phyloP scores from a whole-genome alignment of 2,113 vertebrate genomes.

The Leptodactylus fuscus region DNA sequence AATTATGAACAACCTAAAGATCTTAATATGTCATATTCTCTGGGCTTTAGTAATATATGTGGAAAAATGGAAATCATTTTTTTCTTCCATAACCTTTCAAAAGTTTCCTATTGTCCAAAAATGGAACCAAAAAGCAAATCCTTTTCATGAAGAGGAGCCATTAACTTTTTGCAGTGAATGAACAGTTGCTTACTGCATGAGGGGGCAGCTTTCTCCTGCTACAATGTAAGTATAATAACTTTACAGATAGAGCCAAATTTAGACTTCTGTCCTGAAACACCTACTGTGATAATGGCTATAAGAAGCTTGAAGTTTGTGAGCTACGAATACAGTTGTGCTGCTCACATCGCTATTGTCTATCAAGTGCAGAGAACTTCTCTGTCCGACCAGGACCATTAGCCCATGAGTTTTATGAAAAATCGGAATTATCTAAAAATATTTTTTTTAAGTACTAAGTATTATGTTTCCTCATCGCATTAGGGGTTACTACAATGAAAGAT shows the following conservation, averaged over 20 bases:
- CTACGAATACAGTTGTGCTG: neutral
- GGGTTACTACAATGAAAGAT: too few relatives aligned
- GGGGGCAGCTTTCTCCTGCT: neutral
- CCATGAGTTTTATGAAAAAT: neutral
- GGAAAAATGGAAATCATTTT: too few relatives aligned
- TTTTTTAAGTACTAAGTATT: neutral
- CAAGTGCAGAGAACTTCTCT: neutral
- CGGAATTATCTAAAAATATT: neutral
- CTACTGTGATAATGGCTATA: constrained; percentile 28
- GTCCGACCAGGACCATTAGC: neutral
- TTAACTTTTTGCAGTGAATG: neutral
- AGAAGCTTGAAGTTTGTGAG: neutral
- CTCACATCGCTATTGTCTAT: constrained; percentile 1
- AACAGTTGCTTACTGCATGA: neutral
- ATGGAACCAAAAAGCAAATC: neutral
- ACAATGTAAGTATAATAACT: constrained; percentile 18
- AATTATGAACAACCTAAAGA: too few relatives aligned
- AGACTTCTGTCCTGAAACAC: constrained; percentile 6
- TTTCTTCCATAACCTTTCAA: too few relatives aligned
- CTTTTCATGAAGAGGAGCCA: neutral
- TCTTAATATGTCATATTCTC: too few relatives aligned
- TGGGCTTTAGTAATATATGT: too few relatives aligned
- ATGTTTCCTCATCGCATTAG: neutral
- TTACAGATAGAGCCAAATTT: constrained; percentile 29
- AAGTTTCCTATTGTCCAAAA: neutral